These are phyloP conservation scores for Coleophora deauratella DNA, from an alignment of 2,888 invertebrate species.

Conservation along the genomic window DNA sequence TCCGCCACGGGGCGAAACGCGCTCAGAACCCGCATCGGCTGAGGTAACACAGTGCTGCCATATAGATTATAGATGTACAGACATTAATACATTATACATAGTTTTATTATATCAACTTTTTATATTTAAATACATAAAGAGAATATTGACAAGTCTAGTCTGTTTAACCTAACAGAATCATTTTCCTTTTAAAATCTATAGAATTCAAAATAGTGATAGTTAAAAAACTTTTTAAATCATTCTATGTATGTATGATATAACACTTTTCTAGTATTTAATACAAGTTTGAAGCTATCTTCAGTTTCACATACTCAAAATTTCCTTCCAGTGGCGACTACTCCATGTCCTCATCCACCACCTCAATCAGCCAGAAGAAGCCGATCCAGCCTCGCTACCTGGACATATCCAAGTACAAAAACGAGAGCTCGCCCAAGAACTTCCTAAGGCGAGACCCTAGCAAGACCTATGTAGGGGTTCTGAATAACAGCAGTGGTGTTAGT, in stretches of 20 bases:
- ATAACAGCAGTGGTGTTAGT: slow-evolving; percentile 26
- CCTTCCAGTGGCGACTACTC: slow-evolving; percentile 60
- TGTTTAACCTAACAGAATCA: too few species aligned
- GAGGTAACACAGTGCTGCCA: background rate
- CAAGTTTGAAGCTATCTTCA: too few species aligned
- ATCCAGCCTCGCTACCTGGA: slow-evolving; percentile 72
- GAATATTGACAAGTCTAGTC: too few species aligned
- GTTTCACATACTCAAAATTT: too few species aligned
- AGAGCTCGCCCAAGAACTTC: slow-evolving; percentile 60
- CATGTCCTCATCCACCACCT: slow-evolving; percentile 65
- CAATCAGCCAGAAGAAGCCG: slow-evolving; percentile 40
- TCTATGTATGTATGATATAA: too few species aligned
- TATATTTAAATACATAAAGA: too few species aligned
- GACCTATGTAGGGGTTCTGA: slow-evolving; percentile 56
- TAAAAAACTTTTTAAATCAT: too few species aligned
- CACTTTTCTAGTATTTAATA: too few species aligned
- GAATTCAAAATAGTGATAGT: too few species aligned
- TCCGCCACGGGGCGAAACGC: slow-evolving; percentile 38
- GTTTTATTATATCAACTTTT: too few species aligned
- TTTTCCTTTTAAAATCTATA: too few species aligned
- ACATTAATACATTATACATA: background rate
- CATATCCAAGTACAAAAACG: slow-evolving; percentile 76
- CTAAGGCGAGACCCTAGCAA: slow-evolving; percentile 74
- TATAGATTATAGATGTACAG: background rate
- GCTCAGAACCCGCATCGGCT: background rate